These are phyloP conservation scores for Boleophthalmus pectinirostris DNA, from an alignment of 2,113 vertebrate species.

Conservation along the genomic window DNA sequence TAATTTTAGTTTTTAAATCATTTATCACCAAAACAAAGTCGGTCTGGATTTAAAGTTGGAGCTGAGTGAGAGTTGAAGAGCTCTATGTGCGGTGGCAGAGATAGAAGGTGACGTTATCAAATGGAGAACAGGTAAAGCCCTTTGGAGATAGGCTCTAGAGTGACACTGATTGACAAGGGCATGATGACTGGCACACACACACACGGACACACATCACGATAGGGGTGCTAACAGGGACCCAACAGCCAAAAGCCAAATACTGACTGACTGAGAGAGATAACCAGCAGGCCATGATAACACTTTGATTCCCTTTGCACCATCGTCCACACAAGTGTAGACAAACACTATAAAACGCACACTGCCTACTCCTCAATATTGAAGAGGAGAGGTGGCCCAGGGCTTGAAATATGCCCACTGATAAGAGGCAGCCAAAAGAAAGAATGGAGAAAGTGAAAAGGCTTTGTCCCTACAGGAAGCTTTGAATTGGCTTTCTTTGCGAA, in stretches of 20 bases:
- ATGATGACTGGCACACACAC: conserved; percentile 27
- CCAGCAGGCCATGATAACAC: conserved; percentile 46
- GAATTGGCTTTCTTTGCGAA: conserved; percentile 48
- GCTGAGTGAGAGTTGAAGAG: conserved; percentile 17
- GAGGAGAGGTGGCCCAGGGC: conserved; percentile 19
- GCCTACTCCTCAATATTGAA: conserved; percentile 19
- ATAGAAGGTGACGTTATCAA: conserved; percentile 38
- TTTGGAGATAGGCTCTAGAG: neutral
- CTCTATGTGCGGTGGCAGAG: conserved; percentile 14
- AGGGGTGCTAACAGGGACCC: conserved; percentile 20
- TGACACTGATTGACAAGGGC: conserved; percentile 49
- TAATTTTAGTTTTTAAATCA: neutral
- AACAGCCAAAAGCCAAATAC: conserved; percentile 36
- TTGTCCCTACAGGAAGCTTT: conserved; percentile 50
- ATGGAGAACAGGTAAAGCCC: conserved; percentile 26
- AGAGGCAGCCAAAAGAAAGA: conserved; percentile 26
- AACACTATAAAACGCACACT: conserved; percentile 12
- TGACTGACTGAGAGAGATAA: conserved; percentile 58
- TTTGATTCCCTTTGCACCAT: conserved; percentile 24
- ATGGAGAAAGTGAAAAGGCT: conserved; percentile 29
- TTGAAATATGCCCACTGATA: conserved; percentile 58
- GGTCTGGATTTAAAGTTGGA: neutral
- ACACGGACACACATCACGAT: neutral
- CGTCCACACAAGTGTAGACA: neutral
- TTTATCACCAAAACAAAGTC: neutral